Evolutionary conservation across 2,113 vertebrate species (phyloP).

Genomic region (rat (Rattus norvegicus)): DNA sequence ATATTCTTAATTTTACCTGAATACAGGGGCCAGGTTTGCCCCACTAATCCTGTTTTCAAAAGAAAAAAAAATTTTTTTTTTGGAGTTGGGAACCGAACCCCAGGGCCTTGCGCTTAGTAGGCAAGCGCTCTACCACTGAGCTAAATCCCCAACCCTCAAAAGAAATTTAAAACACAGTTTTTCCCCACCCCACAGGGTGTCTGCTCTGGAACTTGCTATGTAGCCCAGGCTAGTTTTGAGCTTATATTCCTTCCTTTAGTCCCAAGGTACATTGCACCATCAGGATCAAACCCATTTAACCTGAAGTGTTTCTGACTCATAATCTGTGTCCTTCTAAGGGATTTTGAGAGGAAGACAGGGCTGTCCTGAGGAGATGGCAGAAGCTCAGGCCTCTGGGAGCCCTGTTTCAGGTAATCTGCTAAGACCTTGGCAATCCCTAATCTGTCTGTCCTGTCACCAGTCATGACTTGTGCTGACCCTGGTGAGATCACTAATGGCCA

Average conservation of each 20-base stretch:
- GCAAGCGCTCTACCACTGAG: too few species aligned
- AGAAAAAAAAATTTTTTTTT: background rate
- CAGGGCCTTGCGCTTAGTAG: too few species aligned
- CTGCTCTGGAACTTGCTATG: background rate
- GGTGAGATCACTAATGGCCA: conserved; percentile 94
- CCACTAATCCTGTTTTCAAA: background rate
- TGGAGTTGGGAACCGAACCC: too few species aligned
- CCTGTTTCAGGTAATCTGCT: background rate
- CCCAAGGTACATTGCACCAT: background rate
- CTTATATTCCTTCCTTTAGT: background rate
- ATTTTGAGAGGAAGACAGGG: background rate
- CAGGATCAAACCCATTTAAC: background rate
- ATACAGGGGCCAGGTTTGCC: background rate
- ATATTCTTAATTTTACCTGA: conserved; percentile 1
- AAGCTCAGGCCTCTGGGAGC: background rate
- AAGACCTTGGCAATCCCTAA: background rate
- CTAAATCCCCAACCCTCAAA: too few species aligned
- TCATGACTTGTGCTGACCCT: conserved; percentile 93
- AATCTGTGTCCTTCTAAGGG: background rate
- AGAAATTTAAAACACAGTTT: too few species aligned
- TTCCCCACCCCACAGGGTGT: background rate
- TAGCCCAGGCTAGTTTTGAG: background rate
- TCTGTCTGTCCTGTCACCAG: conserved; percentile 77
- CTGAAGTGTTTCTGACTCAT: background rate
- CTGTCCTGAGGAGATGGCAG: background rate